Base-by-base conservation (phyloP, 2,113 vertebrate species). In the Otis tarda region DNA sequence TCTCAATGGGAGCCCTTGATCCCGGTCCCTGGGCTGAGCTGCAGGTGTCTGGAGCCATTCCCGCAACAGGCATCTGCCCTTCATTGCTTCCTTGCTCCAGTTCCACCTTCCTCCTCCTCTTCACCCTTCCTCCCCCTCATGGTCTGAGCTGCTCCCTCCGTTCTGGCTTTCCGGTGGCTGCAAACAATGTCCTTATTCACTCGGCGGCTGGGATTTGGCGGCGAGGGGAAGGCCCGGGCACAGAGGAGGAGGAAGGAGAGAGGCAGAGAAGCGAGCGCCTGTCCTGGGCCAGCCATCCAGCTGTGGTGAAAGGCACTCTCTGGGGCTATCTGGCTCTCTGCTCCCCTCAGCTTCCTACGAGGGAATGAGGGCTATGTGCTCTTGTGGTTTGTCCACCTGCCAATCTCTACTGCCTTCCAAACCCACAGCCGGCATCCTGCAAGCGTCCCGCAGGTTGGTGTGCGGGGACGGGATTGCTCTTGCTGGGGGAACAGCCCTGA, bases 21-120 rank as follows among this genome's bases (percentile, higher is more conserved):
- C 69, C 39, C 6, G 0, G 65, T 92, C 80, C 57, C 60, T 78
- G 88, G 53, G 61, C 94, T 89, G 89, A 81, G 92, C 93, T 97
- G 95, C 95, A 97, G 95, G 95, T 96, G 95, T 92, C 96, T 97
- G 95, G 95, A 96, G 95, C 94, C 77, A 83, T 96, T 97, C 96
- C 95, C 92, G 0, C 91, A 24, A 52, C 64, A 96, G 93, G 96
- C 96, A 94, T 96, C 93, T 96, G 95, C 95, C 83, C 90, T 91
- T 93, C 31, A 25, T 2, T 9, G 89, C 92, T 96, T 95, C 94
- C 95, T 95, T 1, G 2, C 95, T 96, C 92, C 21, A 2, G 57
- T 94, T 96, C 92, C 83, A 97, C 92, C 95, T 96, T 96, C 96
- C 88, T 97, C 85, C 95, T 95, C 85, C 93, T 97, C 92, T 59